phyloP scores from a whole-genome alignment of 2,113 vertebrate genomes.

The Miniopterus natalensis region DNA sequence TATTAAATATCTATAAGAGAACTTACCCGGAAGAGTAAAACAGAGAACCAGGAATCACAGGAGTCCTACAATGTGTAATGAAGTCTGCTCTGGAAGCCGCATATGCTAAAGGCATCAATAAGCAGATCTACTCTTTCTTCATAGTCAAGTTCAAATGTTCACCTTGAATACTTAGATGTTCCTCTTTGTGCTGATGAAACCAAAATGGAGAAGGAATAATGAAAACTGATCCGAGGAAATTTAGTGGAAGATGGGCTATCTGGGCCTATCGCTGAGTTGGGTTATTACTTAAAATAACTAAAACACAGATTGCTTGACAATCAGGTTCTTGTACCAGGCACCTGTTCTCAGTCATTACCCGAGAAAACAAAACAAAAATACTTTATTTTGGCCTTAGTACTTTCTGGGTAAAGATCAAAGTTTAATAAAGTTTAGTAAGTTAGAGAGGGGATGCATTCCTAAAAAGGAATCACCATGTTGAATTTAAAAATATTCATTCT shows the following conservation, averaged over 20 bases:
- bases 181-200: neutral
- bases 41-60: neutral
- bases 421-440: neutral
- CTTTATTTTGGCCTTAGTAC: neutral
- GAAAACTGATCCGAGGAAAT: neutral
- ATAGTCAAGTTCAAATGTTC: neutral
- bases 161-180: conserved; percentile 9
- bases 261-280: neutral
- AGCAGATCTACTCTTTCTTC: neutral
- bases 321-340: neutral
- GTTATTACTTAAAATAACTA: neutral
- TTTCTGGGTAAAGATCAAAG: conserved; percentile 4
- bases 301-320: neutral
- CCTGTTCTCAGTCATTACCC: neutral
- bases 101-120: neutral
- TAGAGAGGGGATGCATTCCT: neutral
- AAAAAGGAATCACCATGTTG: conserved; percentile 1
- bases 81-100: neutral
- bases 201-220: neutral
- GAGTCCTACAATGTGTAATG: neutral
- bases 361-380: neutral
- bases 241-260: neutral
- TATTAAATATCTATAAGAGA: neutral
- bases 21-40: neutral
- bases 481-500: neutral